Evolutionary conservation across 2,113 vertebrate genomes (phyloP), one percentile per base, ranked within the genome.

Genomic region (Oxyruncus cristatus): DNA sequence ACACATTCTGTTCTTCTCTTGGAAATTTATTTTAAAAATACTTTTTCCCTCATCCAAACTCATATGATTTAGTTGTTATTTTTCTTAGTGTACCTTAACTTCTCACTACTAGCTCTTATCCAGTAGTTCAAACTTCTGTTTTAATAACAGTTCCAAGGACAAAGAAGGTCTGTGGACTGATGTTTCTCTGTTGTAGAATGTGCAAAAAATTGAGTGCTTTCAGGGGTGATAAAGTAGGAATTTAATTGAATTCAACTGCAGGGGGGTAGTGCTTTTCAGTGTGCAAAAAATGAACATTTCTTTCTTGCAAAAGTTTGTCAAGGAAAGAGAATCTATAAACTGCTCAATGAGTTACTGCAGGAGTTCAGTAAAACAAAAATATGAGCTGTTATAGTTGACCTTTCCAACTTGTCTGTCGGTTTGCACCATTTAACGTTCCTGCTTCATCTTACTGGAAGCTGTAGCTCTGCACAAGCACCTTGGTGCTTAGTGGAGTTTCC

Each of bases 401-500:
- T 55, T 77, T 80, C 71, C 58, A 84, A 37, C 52, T 93, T 84
- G 35, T 89, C 81, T 88, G 52, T 79, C 81, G 71, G 58, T 93
- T 84, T 95, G 67, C 23, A 86, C 88, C 52, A 9, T 92, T 73
- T 84, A 82, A 77, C 95, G 97, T 92, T 91, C 89, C 95, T 96
- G 93, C 96, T 98, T 96, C 95, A 82, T 90, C 93, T 97, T 89
- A 97, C 95, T 94, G 89, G 95, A 94, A 97, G 89, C 93, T 68
- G 73, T 93, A 89, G 70, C 93, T 47, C 88, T 96, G 65, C 78
- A 74, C 89, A 94, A 83, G 65, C 89, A 14, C 74, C 85, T 79
- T 71, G 37, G 77, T 71, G 92, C 96, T 98, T 97, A 93, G 65
- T 95, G 55, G 61, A 94, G 73, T 56, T 97, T 85, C 78, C 95